A percentile compares a stretch with the other conserved stretches of the same genome.
Evolutionary conservation across 2,113 vertebrate genomes (phyloP).

Genomic region (Sinocyclocheilus maitianheensis): DNA sequence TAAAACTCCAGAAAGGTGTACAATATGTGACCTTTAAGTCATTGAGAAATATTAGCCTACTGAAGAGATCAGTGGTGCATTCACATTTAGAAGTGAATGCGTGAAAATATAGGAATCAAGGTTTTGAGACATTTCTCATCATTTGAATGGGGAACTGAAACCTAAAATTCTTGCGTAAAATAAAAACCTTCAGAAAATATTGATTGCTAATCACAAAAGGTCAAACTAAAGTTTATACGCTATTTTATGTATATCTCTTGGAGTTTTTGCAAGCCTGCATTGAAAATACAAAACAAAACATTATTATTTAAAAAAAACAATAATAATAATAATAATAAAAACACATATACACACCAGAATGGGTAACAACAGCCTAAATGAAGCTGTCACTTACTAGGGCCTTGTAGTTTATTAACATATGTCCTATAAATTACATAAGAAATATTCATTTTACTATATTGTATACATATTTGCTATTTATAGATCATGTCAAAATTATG

Average conservation of each 20-base stretch:
- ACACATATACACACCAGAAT: not conserved
- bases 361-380: not conserved
- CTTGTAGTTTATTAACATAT: not conserved
- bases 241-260: not conserved
- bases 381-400: not conserved
- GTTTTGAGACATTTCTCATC: not conserved
- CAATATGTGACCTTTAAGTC: not conserved
- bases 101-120: not conserved
- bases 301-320: not conserved
- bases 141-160: not conserved
- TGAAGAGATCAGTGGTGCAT: not conserved
- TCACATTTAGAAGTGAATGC: not conserved
- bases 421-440: not conserved
- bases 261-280: not conserved
- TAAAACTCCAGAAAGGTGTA: no score
- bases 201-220: not conserved
- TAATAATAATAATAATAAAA: no score
- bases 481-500: not conserved
- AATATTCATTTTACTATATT: not conserved
- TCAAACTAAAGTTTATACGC: not conserved
- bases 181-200: not conserved
- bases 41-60: not conserved
- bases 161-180: not conserved
- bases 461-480: not conserved
- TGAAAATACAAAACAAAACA: not conserved